Conservation (phyloP, 2,797 vertebrate genomes). For the Lycodopsis pacificus region DNA sequence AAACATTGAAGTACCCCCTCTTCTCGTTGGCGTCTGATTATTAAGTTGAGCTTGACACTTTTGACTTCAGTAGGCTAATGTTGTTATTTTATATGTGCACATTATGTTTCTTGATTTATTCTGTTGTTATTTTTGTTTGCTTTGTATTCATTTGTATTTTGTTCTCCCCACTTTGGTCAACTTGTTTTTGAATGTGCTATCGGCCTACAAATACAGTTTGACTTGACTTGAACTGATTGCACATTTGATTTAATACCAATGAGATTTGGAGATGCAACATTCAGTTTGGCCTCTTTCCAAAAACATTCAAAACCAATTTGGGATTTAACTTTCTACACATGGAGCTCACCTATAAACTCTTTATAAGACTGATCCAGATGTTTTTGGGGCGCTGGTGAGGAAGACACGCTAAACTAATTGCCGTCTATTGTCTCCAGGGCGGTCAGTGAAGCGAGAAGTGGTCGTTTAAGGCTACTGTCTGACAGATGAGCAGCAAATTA, state of each 20-base stretch:
- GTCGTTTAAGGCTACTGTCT: slow-evolving; percentile 64
- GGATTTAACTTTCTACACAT: slow-evolving; percentile 41
- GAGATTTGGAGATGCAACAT: slow-evolving; percentile 35
- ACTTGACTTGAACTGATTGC: slow-evolving; percentile 15
- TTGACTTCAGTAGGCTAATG: neutral
- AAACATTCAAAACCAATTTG: slow-evolving; percentile 44
- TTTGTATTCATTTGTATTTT: neutral
- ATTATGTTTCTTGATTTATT: neutral
- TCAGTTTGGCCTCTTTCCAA: slow-evolving; percentile 28
- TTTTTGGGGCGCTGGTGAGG: slow-evolving; percentile 26
- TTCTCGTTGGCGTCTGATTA: neutral
- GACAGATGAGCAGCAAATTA: slow-evolving; percentile 47
- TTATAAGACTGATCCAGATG: slow-evolving; percentile 60
- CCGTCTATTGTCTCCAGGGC: slow-evolving; percentile 21
- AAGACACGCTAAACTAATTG: slow-evolving; percentile 28
- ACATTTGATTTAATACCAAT: slow-evolving; percentile 29
- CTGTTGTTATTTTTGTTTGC: neutral
- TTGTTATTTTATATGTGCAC: neutral
- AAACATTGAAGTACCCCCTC: neutral
- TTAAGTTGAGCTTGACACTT: neutral
- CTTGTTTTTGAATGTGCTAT: neutral
- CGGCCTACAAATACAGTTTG: neutral
- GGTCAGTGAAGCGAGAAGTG: slow-evolving; percentile 32
- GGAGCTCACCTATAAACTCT: slow-evolving; percentile 54
- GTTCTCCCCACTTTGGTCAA: neutral